phyloP scores from a whole-genome alignment of 2,888 invertebrate species.

The Acrobasis consociella region DNA sequence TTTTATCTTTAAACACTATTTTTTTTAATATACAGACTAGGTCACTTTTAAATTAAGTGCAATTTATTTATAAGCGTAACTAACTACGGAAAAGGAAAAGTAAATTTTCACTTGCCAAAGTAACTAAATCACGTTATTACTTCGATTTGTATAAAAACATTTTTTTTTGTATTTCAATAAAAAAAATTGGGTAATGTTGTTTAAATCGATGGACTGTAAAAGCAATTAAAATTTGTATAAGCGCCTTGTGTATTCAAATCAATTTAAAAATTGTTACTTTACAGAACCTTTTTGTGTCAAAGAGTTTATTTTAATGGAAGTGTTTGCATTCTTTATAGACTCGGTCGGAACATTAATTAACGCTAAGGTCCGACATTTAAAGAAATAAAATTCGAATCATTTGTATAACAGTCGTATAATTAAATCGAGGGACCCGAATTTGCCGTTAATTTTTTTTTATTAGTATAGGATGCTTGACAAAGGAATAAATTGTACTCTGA shows the following conservation, averaged over 20 bases:
- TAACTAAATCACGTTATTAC: background rate
- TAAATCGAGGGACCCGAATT: slow-evolving; percentile 21
- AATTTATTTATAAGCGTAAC: no score
- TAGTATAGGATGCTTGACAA: background rate
- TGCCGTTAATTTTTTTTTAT: background rate
- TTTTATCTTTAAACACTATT: no score
- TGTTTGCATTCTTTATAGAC: background rate
- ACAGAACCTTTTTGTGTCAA: slow-evolving; percentile 3
- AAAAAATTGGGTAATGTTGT: no score
- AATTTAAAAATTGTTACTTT: slow-evolving; percentile 1
- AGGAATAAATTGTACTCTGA: background rate
- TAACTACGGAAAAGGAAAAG: no score
- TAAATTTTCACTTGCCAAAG: no score
- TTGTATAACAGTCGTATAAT: slow-evolving; percentile 16
- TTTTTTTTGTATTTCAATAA: background rate
- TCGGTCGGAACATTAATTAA: slow-evolving; percentile 2
- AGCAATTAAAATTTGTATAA: no score
- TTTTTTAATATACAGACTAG: no score
- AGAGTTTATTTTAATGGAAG: slow-evolving; percentile 2
- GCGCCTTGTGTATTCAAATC: background rate
- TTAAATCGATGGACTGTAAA: no score
- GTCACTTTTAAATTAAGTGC: no score
- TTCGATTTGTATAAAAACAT: background rate
- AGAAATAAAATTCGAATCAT: slow-evolving; percentile 11
- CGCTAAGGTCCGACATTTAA: slow-evolving; percentile 3